phyloP scores from a whole-genome alignment of 2,797 vertebrate species.

The Oceanodroma leucorhoa region DNA sequence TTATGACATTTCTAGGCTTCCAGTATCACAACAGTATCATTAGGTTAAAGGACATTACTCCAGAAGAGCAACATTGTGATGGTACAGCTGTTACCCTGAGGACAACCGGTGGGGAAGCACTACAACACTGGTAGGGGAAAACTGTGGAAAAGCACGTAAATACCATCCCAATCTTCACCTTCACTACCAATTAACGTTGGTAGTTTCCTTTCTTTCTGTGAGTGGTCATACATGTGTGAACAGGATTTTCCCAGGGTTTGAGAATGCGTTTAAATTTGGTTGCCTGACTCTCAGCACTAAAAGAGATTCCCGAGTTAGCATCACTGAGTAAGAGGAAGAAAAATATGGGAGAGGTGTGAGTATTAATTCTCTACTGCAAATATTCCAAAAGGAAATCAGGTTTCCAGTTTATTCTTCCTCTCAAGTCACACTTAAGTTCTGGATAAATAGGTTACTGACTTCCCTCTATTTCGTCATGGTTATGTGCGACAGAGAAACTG shows the following conservation, averaged over 20 bases:
- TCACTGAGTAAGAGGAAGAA: not conserved
- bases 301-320: not conserved
- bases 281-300: not conserved
- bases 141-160: not conserved
- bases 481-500: not conserved
- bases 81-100: not conserved
- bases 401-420: not conserved
- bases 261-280: not conserved
- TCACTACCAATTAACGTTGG: not conserved
- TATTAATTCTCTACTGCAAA: not conserved
- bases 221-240: not conserved
- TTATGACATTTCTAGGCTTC: not conserved
- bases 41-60: not conserved
- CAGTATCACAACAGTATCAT: not conserved
- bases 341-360: not conserved
- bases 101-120: not conserved
- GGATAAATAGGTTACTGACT: constrained; percentile 11
- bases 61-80: not conserved
- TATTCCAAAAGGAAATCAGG: not conserved
- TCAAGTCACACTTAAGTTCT: not conserved
- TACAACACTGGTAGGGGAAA: not conserved
- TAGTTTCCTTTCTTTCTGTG: not conserved
- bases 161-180: not conserved
- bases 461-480: not conserved
- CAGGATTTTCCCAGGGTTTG: not conserved